Evolutionary conservation across 2,888 invertebrate species (phyloP).

Genomic region (Callosobruchus maculatus): DNA sequence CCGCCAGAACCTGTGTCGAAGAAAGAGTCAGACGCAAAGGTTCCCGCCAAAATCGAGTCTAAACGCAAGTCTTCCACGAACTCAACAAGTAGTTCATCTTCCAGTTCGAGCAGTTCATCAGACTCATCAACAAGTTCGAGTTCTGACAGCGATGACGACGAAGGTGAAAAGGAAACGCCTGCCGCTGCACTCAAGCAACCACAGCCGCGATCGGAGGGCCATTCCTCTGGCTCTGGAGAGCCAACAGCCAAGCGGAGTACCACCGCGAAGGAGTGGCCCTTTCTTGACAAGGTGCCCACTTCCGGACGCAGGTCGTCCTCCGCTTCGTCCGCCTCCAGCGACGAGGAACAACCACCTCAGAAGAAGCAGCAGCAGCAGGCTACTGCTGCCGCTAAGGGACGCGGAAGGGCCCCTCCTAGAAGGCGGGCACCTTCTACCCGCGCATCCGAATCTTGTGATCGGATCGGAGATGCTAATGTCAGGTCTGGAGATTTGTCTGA

Average conservation of each 20-base stretch:
- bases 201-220: constrained; percentile 44
- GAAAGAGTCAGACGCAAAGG: constrained; percentile 22
- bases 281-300: constrained; percentile 75
- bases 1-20: constrained; percentile 20
- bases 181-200: constrained; percentile 21
- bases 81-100: constrained; percentile 55
- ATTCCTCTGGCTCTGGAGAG: constrained; percentile 37
- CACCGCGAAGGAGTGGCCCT: constrained; percentile 66
- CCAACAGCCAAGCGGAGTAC: constrained; percentile 42
- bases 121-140: constrained; percentile 54
- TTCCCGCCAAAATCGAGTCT: constrained; percentile 42
- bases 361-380: constrained; percentile 12
- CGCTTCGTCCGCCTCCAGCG: constrained; percentile 53
- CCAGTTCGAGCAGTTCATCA: constrained; percentile 50
- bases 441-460: constrained; percentile 54
- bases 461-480: constrained; percentile 65
- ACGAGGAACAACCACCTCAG: constrained; percentile 22
- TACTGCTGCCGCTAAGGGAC: constrained; percentile 17
- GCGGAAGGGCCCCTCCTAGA: constrained; percentile 24
- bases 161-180: constrained; percentile 17
- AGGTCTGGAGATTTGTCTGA: constrained; percentile 62
- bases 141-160: constrained; percentile 57
- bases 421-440: constrained; percentile 34
- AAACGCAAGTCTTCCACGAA: constrained; percentile 53
- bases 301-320: constrained; percentile 62